Percentiles rank a stretch among this genome's conserved stretches.
phyloP scores from a whole-genome alignment of 2,797 vertebrate species.

The Emydoidea blandingii region DNA sequence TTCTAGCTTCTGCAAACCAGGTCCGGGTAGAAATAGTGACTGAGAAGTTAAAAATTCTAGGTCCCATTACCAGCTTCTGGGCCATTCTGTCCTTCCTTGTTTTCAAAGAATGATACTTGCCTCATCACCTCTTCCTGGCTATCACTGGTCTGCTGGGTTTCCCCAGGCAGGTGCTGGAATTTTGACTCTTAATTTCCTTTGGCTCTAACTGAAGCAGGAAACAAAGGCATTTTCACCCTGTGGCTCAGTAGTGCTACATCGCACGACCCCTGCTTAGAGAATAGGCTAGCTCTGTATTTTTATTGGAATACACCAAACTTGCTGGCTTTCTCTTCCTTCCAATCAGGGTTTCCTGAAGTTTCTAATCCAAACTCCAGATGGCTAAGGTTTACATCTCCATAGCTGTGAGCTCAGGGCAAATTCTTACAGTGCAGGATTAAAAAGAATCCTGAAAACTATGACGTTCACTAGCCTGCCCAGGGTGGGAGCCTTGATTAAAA shows the following conservation, averaged over 20 bases:
- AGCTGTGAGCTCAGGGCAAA: background rate
- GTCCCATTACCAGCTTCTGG: background rate
- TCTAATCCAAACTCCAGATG: constrained; percentile 39
- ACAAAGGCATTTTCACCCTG: background rate
- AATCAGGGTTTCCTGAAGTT: constrained; percentile 47
- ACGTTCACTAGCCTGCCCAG: background rate
- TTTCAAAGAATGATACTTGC: background rate
- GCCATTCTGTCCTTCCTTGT: background rate
- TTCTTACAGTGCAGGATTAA: background rate
- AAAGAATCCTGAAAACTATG: background rate
- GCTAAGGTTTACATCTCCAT: background rate
- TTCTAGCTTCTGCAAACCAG: background rate
- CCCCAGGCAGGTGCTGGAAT: too few species aligned
- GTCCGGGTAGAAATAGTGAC: background rate
- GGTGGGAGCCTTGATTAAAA: background rate
- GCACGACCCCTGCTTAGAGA: constrained; percentile 24
- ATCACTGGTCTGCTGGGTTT: too few species aligned
- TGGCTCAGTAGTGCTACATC: background rate
- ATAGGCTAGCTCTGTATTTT: constrained; percentile 33
- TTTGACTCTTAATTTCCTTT: background rate
- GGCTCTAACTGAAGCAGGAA: background rate
- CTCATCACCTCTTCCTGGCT: background rate
- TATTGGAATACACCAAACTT: constrained; percentile 35
- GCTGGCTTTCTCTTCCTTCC: constrained; percentile 52
- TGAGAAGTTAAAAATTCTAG: background rate